Evolutionary conservation across 2,888 invertebrate genomes (phyloP).

Genomic region (Caradrina clavipalpis): DNA sequence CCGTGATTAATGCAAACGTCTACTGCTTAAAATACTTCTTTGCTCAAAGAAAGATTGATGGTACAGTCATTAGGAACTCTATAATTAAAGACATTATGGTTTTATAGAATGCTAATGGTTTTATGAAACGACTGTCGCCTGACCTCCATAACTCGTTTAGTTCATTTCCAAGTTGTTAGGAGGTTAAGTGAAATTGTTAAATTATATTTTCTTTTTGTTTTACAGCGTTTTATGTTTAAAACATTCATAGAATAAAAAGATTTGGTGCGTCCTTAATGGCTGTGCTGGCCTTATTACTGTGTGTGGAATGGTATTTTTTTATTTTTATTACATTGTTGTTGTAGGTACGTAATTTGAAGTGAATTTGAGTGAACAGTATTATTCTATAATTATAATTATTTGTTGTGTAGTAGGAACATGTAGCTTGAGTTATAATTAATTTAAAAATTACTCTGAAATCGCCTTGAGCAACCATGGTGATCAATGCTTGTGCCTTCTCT

Average conservation of each 20-base stretch:
- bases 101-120: slow-evolving; percentile 54
- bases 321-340: too few relatives aligned
- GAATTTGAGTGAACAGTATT: too few relatives aligned
- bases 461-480: too few relatives aligned
- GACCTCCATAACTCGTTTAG: slow-evolving; percentile 48
- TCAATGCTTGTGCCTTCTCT: too few relatives aligned
- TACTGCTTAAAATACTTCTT: slow-evolving; percentile 36
- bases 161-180: slow-evolving; percentile 31
- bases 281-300: too few relatives aligned
- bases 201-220: slow-evolving; percentile 14
- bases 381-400: too few relatives aligned
- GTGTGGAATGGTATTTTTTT: too few relatives aligned
- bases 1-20: background rate
- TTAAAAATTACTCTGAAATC: too few relatives aligned
- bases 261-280: background rate
- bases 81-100: slow-evolving; percentile 51
- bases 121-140: slow-evolving; percentile 49
- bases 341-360: too few relatives aligned
- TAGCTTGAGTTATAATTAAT: too few relatives aligned
- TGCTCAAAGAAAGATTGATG: slow-evolving; percentile 50
- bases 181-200: slow-evolving; percentile 13
- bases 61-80: slow-evolving; percentile 44
- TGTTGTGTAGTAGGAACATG: too few relatives aligned
- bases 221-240: background rate
- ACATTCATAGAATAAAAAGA: too few relatives aligned